phyloP scores from a whole-genome alignment of 2,113 vertebrate genomes.

The Chlamydotis undulata region DNA sequence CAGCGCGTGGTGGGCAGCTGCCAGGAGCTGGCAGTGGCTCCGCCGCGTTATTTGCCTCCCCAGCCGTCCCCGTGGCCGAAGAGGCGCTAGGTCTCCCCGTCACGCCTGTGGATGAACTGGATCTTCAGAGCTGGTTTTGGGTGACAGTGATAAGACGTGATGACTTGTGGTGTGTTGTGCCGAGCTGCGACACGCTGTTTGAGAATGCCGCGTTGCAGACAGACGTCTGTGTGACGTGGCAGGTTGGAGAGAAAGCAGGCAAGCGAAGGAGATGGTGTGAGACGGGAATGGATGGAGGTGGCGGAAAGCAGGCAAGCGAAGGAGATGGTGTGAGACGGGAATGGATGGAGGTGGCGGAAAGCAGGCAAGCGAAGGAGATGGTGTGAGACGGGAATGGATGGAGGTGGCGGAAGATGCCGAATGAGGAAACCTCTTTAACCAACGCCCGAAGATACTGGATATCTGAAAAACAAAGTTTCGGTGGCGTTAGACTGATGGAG shows the following conservation, averaged over 20 bases:
- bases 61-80: rapidly evolving
- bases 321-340: rapidly evolving
- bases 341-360: rapidly evolving
- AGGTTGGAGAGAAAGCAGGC: neutral
- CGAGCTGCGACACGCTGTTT: too few relatives aligned
- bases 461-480: too few relatives aligned
- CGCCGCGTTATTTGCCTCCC: neutral
- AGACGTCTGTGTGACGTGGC: neutral
- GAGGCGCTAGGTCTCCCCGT: neutral
- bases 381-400: rapidly evolving
- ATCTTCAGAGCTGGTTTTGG: neutral
- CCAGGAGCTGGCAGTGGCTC: neutral
- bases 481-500: rapidly evolving
- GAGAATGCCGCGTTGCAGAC: neutral
- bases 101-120: neutral
- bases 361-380: neutral
- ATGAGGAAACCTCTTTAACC: rapidly evolving
- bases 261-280: rapidly evolving
- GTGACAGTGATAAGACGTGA: rapidly evolving
- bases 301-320: neutral
- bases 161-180: too few relatives aligned
- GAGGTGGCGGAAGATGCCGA: rapidly evolving
- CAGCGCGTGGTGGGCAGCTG: neutral
- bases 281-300: rapidly evolving
- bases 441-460: rapidly evolving